phyloP scores from a whole-genome alignment of 2,888 invertebrate genomes.

The Colostygia pectinataria region DNA sequence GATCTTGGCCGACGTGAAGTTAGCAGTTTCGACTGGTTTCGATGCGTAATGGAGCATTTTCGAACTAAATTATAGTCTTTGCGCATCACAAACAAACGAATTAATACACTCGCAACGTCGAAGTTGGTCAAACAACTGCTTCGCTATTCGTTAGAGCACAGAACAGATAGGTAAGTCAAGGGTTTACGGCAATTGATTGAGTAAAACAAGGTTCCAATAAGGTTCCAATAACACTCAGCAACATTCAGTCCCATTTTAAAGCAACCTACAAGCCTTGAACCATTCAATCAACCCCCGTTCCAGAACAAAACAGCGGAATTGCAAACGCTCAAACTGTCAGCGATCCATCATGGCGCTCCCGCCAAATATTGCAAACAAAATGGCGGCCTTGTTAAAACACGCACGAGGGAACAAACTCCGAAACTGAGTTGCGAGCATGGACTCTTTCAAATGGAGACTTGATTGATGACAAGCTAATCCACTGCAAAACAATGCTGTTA shows the following conservation, averaged over 20 bases:
- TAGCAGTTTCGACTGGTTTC: too few relatives aligned
- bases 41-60: too few relatives aligned
- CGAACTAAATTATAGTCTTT: too few relatives aligned
- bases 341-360: conserved; percentile 60
- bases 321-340: conserved; percentile 39
- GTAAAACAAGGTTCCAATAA: conserved; percentile 16
- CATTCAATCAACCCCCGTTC: conserved; percentile 32
- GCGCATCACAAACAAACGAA: too few relatives aligned
- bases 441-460: conserved; percentile 26
- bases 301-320: conserved; percentile 41
- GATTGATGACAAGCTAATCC: conserved; percentile 23
- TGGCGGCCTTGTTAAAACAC: conserved; percentile 38
- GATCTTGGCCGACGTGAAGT: too few relatives aligned
- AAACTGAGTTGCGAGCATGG: conserved; percentile 22
- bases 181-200: conserved; percentile 32
- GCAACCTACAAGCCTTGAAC: conserved; percentile 17
- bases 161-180: background rate
- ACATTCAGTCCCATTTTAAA: conserved; percentile 6
- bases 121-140: too few relatives aligned
- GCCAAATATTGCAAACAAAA: conserved; percentile 50
- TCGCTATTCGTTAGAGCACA: background rate
- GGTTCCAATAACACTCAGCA: conserved; percentile 3
- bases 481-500: background rate
- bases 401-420: conserved; percentile 21
- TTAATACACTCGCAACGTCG: too few relatives aligned